phyloP scores from a whole-genome alignment of 1,140 invertebrate species.

The Teleogryllus occipitalis region DNA sequence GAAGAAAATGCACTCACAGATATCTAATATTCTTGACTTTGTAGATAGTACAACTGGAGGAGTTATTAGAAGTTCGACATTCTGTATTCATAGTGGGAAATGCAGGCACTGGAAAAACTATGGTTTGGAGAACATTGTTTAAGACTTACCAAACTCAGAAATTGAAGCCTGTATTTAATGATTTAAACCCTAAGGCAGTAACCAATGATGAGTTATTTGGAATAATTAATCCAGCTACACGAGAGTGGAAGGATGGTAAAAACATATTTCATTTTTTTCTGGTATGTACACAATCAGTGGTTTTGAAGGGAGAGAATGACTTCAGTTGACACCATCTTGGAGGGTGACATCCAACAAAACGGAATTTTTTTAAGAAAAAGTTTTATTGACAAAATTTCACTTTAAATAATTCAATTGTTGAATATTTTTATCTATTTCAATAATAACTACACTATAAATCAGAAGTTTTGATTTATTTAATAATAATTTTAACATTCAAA shows the following conservation, averaged over 20 bases:
- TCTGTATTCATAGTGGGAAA: slow-evolving; percentile 90
- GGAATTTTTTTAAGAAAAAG: too few species aligned
- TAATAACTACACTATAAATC: too few species aligned
- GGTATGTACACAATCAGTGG: too few species aligned
- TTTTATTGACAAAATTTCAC: too few species aligned
- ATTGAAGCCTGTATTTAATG: slow-evolving; percentile 74
- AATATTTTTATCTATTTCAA: too few species aligned
- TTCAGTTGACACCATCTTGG: too few species aligned
- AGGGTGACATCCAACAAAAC: too few species aligned
- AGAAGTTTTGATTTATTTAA: too few species aligned
- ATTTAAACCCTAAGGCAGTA: slow-evolving; percentile 91
- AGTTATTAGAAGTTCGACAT: slow-evolving; percentile 86
- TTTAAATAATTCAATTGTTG: too few species aligned
- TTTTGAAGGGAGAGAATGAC: too few species aligned
- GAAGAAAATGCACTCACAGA: too few species aligned
- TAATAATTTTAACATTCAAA: too few species aligned
- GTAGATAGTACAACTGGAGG: slow-evolving; percentile 83
- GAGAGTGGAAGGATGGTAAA: slow-evolving; percentile 94
- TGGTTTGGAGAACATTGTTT: slow-evolving; percentile 86
- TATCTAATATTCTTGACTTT: background rate
- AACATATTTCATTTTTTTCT: background rate
- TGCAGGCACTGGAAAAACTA: slow-evolving; percentile 85
- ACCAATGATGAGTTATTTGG: slow-evolving; percentile 95
- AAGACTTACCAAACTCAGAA: slow-evolving; percentile 72
- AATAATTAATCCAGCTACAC: slow-evolving; percentile 86